Percentiles rank a stretch among this genome's conserved stretches.
Conservation (phyloP, 2,888 invertebrate genomes). For the Torymus aiolomorphi region DNA sequence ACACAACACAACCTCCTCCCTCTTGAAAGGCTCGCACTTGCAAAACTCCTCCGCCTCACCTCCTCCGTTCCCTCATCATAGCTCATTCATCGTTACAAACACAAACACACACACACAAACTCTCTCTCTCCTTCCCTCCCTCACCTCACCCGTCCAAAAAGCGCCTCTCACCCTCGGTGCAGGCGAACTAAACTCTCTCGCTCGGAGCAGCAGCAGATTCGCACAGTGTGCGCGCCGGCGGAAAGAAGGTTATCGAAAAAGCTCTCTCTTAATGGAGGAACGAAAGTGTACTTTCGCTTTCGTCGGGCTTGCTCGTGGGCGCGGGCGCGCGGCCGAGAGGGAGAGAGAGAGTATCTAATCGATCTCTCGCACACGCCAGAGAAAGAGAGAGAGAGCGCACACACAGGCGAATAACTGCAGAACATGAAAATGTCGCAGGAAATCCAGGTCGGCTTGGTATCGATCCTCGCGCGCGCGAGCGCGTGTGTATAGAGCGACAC, state of each 20-base stretch:
- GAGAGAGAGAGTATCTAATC: conserved; percentile 48
- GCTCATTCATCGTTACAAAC: too few relatives aligned
- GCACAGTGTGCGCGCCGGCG: not conserved
- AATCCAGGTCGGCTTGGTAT: conserved; percentile 57
- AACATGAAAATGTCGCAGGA: conserved; percentile 58
- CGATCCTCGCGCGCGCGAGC: conserved; percentile 20
- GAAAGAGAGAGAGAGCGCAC: not conserved
- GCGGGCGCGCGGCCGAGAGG: not conserved
- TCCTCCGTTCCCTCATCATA: too few relatives aligned
- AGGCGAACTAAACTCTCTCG: too few relatives aligned
- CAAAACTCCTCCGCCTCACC: too few relatives aligned
- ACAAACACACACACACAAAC: too few relatives aligned
- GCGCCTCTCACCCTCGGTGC: too few relatives aligned
- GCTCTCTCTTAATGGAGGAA: conserved; percentile 24
- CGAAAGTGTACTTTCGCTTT: conserved; percentile 56
- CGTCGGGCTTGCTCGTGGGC: not conserved
- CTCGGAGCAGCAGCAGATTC: too few relatives aligned
- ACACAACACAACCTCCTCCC: too few relatives aligned
- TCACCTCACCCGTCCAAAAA: too few relatives aligned
- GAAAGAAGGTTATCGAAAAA: conserved; percentile 43
- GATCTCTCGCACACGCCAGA: conserved; percentile 10
- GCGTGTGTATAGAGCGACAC: too few relatives aligned
- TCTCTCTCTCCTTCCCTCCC: too few relatives aligned
- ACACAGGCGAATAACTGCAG: conserved; percentile 53
- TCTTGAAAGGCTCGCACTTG: too few relatives aligned